phyloP scores from a whole-genome alignment of 2,888 invertebrate genomes.

The Macrosiphum euphorbiae region DNA sequence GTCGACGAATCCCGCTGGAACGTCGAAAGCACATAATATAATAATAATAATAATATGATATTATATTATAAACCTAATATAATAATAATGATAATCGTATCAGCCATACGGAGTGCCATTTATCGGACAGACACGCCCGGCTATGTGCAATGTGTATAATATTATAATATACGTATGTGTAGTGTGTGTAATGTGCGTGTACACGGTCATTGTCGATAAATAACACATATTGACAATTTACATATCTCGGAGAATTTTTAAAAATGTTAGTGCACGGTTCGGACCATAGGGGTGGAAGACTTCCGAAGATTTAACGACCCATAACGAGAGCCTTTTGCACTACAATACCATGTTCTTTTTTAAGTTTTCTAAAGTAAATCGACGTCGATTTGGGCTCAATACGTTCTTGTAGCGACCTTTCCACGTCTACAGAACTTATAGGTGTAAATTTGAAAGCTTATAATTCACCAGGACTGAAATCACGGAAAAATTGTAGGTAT shows the following conservation, averaged over 20 bases:
- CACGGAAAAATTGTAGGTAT: neutral
- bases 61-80: neutral
- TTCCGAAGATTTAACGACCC: neutral
- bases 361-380: neutral
- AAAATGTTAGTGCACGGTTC: neutral
- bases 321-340: neutral
- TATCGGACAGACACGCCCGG: neutral
- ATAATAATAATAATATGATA: neutral
- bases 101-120: neutral
- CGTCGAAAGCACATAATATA: neutral
- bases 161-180: neutral
- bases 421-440: neutral
- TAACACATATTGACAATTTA: neutral
- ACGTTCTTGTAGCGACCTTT: neutral
- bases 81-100: neutral
- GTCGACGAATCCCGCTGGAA: neutral
- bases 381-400: neutral
- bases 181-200: neutral
- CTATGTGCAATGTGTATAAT: neutral
- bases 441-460: neutral
- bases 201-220: neutral
- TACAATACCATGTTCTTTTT: neutral
- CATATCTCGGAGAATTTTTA: neutral
- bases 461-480: neutral
- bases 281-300: neutral